Conservation (phyloP, 2,797 vertebrate species). For the Craterocephalus amniculus region DNA sequence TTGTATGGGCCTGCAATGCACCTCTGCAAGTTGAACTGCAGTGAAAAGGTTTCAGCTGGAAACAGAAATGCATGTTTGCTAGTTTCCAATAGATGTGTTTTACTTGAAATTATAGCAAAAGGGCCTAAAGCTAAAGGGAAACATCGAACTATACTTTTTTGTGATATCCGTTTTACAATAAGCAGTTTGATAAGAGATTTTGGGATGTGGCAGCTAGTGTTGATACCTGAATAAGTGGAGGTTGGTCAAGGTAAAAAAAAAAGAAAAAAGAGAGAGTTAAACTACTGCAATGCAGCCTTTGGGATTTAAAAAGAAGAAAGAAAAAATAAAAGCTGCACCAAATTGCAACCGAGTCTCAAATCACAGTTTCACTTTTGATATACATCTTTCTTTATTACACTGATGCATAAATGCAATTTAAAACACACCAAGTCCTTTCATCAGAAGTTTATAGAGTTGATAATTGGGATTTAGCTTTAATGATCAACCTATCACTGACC, state of each 20-base stretch:
- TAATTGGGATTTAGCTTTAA: slow-evolving; percentile 46
- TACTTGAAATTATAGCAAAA: background rate
- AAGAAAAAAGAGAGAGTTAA: slow-evolving; percentile 2
- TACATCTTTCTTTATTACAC: slow-evolving; percentile 5
- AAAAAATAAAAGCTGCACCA: slow-evolving; percentile 16
- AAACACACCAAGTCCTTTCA: slow-evolving; percentile 20
- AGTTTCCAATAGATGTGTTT: background rate
- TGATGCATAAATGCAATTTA: slow-evolving; percentile 4
- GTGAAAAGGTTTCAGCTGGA: background rate
- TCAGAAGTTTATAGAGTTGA: slow-evolving; percentile 27
- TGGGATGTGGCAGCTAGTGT: slow-evolving; percentile 3
- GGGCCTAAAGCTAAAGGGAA: slow-evolving; percentile 11
- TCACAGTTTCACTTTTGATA: slow-evolving; percentile 25
- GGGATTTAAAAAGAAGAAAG: background rate
- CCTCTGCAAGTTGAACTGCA: slow-evolving; percentile 1
- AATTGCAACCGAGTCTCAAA: slow-evolving; percentile 22
- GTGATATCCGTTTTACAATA: background rate
- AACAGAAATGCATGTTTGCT: slow-evolving; percentile 6
- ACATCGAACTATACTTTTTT: background rate
- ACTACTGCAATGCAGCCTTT: slow-evolving; percentile 7
- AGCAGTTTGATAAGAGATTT: background rate
- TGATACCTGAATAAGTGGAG: slow-evolving; percentile 5
- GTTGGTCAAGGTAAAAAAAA: background rate
- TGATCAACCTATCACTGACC: slow-evolving; percentile 44
- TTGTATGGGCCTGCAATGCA: background rate